Evolutionary conservation across 92 coral and sea anemone species (phyloP), one percentile per base, ranked within the genome.

Genomic region (Virgularia gustaviana): DNA sequence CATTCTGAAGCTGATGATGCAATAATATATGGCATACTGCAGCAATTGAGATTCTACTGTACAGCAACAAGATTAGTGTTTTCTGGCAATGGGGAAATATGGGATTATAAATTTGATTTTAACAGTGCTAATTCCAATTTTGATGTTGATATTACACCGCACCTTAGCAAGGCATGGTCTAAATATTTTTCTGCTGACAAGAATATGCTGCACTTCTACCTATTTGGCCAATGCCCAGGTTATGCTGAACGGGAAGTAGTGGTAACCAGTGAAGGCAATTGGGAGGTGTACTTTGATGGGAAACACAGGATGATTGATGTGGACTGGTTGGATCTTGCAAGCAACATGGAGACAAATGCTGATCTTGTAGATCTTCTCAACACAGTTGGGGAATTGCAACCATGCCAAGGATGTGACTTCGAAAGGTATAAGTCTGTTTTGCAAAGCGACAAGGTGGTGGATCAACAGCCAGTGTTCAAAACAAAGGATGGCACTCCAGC

Each of bases 401-500:
- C 62, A 35, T 75, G 72, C 49, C 63, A 49, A 22, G 72, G 80
- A 49, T 75, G 61, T 6, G 54, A 38, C 18, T 75, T 45, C 42
- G 19, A 62, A 32, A 75, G 47, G 33, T 75, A 75, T 39, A 61
- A 30, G 56, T 23, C 80, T 20, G 47, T 44, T 3, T 59, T 56
- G 45, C n/a, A 54, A 0, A n/a, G n/a, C n/a, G 33, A 31, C 12
- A 60, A 75, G 18, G 53, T 22, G 49, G 49, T 38, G 43, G 33
- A 73, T 24, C 57, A 47, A 28, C 49, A 59, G 23, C 71, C 71
- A 60, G 19, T 74, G 41, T 74, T 74, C 29, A 60, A 42, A 60
- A 74, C 79, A n/a, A 32, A 9, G 41, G 79, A 74, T 60, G 79
- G 79, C 16, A 41, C 71, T 29, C 79, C 71, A 12, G 79, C 71